Percentiles rank a stretch among this genome's conserved stretches.
These are phyloP conservation scores for Portevinia maculata DNA, from an alignment of 2,888 invertebrate genomes.

Conservation along the genomic window DNA sequence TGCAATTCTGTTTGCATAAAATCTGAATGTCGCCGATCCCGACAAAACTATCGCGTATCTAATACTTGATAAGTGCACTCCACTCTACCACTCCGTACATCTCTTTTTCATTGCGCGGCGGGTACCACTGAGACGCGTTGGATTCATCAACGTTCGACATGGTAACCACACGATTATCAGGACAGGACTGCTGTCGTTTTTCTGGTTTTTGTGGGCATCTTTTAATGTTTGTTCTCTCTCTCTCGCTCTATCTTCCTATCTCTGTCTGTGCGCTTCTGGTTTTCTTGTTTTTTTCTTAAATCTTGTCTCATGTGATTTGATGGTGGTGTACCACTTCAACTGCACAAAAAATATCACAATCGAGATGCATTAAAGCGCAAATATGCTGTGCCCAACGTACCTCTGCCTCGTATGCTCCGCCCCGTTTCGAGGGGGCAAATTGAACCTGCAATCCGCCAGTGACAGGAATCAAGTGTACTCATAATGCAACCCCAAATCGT, in stretches of 20 bases:
- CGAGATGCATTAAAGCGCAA: conserved; percentile 17
- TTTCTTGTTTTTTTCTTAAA: conserved; percentile 28
- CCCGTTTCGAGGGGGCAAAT: conserved; percentile 41
- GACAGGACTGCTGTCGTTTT: conserved; percentile 68
- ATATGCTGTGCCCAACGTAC: conserved; percentile 7
- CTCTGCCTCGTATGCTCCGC: conserved; percentile 65
- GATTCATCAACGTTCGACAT: conserved; percentile 73
- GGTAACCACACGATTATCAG: conserved; percentile 67
- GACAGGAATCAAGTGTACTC: conserved; percentile 20
- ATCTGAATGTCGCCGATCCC: conserved; percentile 66
- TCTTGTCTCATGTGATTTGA: conserved; percentile 56
- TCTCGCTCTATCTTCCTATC: too few species aligned
- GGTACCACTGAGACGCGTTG: conserved; percentile 55
- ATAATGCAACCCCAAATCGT: conserved; percentile 56
- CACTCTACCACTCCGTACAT: conserved; percentile 48
- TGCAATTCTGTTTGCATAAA: conserved; percentile 64
- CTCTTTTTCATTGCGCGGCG: conserved; percentile 44
- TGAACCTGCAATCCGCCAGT: conserved; percentile 21
- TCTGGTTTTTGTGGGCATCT: conserved; percentile 62
- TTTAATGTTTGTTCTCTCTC: conserved; percentile 25
- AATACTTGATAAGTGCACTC: conserved; percentile 15
- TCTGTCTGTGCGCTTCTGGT: conserved; percentile 45
- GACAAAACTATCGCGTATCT: conserved; percentile 43
- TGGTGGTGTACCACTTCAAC: conserved; percentile 11
- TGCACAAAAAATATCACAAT: conserved; percentile 4